These are phyloP conservation scores for Ia io DNA, from an alignment of 2,113 vertebrate genomes.

Conservation along the genomic window DNA sequence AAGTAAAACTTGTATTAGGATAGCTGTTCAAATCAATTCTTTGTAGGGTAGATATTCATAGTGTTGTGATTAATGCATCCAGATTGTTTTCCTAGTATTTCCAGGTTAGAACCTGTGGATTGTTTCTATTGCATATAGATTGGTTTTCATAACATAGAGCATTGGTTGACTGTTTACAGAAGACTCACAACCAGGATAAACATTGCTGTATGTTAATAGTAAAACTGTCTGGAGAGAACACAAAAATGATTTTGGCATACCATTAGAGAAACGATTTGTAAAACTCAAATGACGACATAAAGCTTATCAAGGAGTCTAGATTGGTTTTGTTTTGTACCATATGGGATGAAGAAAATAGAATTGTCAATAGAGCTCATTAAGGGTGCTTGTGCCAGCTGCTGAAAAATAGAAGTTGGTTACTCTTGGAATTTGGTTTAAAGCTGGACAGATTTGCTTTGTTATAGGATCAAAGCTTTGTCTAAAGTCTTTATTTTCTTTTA, in stretches of 20 bases:
- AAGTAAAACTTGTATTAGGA: constrained; percentile 97
- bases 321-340: constrained; percentile 80
- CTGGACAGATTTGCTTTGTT: constrained; percentile 85
- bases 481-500: constrained; percentile 84
- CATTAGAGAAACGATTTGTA: constrained; percentile 73
- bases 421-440: constrained; percentile 84
- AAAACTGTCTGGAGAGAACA: constrained; percentile 70
- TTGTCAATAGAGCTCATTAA: constrained; percentile 77
- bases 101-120: constrained; percentile 84
- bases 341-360: constrained; percentile 80
- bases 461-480: constrained; percentile 86
- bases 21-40: constrained; percentile 82
- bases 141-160: constrained; percentile 80
- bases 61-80: constrained; percentile 86
- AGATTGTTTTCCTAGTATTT: constrained; percentile 86
- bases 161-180: constrained; percentile 80
- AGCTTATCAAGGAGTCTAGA: constrained; percentile 81
- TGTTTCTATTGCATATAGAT: constrained; percentile 80
- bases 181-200: constrained; percentile 70
- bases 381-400: constrained; percentile 83
- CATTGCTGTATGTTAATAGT: constrained; percentile 74
- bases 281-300: constrained; percentile 75
- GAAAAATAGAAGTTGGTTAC: constrained; percentile 82
- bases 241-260: constrained; percentile 69
- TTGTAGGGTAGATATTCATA: constrained; percentile 83